A percentile compares a stretch with the other conserved stretches of the same genome.
phyloP scores from a whole-genome alignment of 2,113 vertebrate genomes.

The Crotophaga sulcirostris region DNA sequence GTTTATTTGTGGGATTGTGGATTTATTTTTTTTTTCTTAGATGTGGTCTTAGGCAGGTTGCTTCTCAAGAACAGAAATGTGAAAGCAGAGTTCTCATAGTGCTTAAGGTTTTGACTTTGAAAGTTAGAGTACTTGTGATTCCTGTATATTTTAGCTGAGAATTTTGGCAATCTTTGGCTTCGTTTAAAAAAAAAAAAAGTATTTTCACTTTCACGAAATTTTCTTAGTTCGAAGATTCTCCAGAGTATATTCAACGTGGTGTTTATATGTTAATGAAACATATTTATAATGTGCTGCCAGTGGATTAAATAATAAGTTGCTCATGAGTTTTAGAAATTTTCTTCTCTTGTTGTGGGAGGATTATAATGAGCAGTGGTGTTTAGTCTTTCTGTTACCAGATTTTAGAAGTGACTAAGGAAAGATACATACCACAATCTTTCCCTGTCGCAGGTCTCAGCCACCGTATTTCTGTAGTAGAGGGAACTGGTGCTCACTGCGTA shows the following conservation, averaged over 20 bases:
- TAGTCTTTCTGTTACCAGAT: neutral
- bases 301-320: neutral
- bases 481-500: neutral
- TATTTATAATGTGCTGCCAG: neutral
- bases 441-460: neutral
- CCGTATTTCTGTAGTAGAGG: neutral
- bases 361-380: rapidly evolving
- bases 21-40: neutral
- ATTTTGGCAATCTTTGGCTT: neutral
- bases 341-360: neutral
- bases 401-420: neutral
- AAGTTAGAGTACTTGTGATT: neutral
- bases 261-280: neutral
- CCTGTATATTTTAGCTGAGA: neutral
- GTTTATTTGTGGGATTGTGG: neutral
- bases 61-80: neutral
- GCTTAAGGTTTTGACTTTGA: neutral
- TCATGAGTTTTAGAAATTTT: neutral
- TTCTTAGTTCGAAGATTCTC: neutral
- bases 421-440: neutral
- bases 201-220: neutral
- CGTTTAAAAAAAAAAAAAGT: too few relatives aligned
- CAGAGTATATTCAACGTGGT: neutral
- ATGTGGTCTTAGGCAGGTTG: neutral
- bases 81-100: neutral